These are phyloP conservation scores for Psylliodes chrysocephalus DNA, from an alignment of 2,888 invertebrate genomes.

Conservation along the genomic window DNA sequence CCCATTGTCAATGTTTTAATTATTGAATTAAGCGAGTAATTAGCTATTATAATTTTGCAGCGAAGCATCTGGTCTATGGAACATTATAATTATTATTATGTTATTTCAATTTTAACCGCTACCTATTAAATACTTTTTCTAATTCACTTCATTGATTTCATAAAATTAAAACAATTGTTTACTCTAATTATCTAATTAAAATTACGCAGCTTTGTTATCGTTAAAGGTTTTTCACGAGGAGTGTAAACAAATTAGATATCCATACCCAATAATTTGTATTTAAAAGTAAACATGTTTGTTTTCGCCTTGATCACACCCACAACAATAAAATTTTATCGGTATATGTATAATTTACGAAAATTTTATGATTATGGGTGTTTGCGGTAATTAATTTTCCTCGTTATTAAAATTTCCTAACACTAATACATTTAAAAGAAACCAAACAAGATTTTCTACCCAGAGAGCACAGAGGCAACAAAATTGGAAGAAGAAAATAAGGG, in stretches of 20 bases:
- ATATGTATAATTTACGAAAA: neutral
- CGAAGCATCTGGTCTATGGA: neutral
- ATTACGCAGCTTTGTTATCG: neutral
- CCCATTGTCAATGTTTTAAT: too few relatives aligned
- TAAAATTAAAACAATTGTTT: neutral
- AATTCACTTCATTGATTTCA: slow-evolving; percentile 7
- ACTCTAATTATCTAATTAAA: neutral
- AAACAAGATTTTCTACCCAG: too few relatives aligned
- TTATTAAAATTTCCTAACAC: too few relatives aligned
- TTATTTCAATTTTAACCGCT: too few relatives aligned
- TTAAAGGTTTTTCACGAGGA: neutral
- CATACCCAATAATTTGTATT: neutral
- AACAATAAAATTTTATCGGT: neutral
- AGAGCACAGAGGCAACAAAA: too few relatives aligned
- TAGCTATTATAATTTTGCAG: too few relatives aligned
- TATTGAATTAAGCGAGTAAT: too few relatives aligned
- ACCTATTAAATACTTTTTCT: too few relatives aligned
- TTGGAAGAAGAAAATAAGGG: too few relatives aligned
- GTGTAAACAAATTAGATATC: neutral
- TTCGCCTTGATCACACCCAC: neutral
- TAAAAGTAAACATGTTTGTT: neutral
- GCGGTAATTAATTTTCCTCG: too few relatives aligned
- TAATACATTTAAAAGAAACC: too few relatives aligned
- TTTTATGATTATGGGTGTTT: neutral
- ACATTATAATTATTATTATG: too few relatives aligned